Base-by-base conservation (phyloP, 1,140 invertebrate genomes). In the Dinothrombium tinctorium region DNA sequence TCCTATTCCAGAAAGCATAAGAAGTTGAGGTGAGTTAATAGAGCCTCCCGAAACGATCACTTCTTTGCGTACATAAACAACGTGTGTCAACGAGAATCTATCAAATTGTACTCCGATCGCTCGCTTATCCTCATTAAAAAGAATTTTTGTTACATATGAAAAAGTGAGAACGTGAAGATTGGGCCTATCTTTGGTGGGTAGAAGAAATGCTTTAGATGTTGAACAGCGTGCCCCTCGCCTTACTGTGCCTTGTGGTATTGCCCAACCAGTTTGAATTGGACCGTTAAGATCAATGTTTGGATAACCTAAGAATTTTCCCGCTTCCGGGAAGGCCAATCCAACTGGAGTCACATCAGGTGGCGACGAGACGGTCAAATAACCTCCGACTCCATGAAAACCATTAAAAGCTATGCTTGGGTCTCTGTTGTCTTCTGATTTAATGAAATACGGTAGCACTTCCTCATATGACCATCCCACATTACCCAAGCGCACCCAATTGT, bases 1-100 rank as follows among this genome's bases (percentile, higher is more conserved):
- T 0, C 83, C 83, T n/a, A 89, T 68, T 0, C 84, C 84, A n/a
- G 77, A 84, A 0, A 87, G 51, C 77, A 87, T 78, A 9, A 90
- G 63, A n/a, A 89, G 47, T 43, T 82, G 76, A 1, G 81, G 79
- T 2, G 73, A 71, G 23, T 74, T 71, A 9, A 86, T 67, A 0
- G 80, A 69, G 0, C 82, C 82, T 0, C 78, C 74, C 1, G 75
- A 78, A 35, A 81, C 55, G 2, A 87, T 67, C 0, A 86, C 67
- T 57, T 86, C 81, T 31, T 71, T 66, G 23, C 70, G 63, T 0
- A 74, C 75, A 42, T 66, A 60, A 0, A 77, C 72, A 9, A 66
- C 59, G 24, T 73, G 63, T 23, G 60, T 66, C 32, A 63, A 62
- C 2, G 72, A 70, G 20, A 73, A 62, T 22, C 71, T 63, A 2